Base-by-base conservation (phyloP, 2,888 invertebrate species). In the Nomada ruficornis region DNA sequence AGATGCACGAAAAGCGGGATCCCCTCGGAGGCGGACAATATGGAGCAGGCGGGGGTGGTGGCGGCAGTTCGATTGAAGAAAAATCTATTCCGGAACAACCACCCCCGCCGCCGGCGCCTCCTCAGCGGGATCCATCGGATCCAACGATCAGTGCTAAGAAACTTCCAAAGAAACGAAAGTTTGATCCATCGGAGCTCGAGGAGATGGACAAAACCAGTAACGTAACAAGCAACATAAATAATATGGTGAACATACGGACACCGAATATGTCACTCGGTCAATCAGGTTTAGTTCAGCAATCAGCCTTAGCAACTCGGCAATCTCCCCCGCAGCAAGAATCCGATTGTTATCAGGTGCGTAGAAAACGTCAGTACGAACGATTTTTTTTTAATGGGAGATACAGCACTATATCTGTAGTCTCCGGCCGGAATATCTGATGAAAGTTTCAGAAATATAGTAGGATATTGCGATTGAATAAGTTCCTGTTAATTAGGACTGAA, bases 131-230 rank as follows among this genome's bases (percentile, higher is more conserved):
- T 87, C 91, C 86, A n/a, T 93, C 93, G 50, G 93, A 93, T 89
- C 92, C 94, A 52, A 93, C 92, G 71, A 93, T 93, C 87, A 94
- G 93, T 90, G 95, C 95, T 80, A 94, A 95, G 88, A 98, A 97
- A 94, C 96, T 98, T 93, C 99, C 99, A 77, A 99, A 99, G 94
- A 99, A 99, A 94, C 96, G 99, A 85, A 98, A 98, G 94, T 97
- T 96, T 92, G 96, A 97, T 94, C 96, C 96, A 62, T 96, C 97
- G 62, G 97, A 97, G 90, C 94, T 97, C 77, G 97, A 97, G 93
- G 96, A 96, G 90, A 95, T 95, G 89, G 95, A 95, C 90, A 94
- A 95, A 82, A 89, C 85, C 64, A 92, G 91, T 88, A 93, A 91
- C 82, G 90, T 92, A 78, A 89, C 91, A 63, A 91, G 89, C 88